phyloP scores from a whole-genome alignment of 2,113 vertebrate species.

The Corynorhinus townsendii region DNA sequence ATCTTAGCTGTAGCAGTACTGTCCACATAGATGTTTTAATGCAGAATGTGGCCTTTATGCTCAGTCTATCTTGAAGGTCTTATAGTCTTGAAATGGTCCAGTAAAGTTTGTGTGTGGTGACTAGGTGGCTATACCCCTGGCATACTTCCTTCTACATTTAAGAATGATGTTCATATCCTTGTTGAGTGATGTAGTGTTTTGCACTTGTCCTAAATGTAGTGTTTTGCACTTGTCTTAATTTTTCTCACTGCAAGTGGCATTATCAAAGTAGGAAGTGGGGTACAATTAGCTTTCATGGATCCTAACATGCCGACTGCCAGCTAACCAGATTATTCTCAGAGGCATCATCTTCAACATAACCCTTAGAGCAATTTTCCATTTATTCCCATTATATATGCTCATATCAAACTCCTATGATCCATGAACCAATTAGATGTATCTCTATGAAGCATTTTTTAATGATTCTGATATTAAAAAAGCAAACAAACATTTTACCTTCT shows the following conservation, averaged over 20 bases:
- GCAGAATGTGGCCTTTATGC: neutral
- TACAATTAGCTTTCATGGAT: neutral
- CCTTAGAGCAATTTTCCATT: neutral
- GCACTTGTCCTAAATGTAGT: neutral
- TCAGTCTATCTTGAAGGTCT: neutral
- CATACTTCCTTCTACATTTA: neutral
- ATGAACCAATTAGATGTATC: neutral
- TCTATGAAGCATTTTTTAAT: neutral
- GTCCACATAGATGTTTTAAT: neutral
- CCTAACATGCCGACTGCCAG: neutral
- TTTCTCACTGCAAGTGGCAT: neutral
- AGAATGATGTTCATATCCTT: neutral
- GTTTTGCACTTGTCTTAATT: neutral
- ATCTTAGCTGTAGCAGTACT: neutral
- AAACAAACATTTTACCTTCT: neutral
- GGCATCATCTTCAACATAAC: neutral
- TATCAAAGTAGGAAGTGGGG: neutral
- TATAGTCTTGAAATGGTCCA: neutral
- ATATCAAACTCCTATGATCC: neutral
- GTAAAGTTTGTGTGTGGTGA: neutral
- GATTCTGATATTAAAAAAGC: neutral
- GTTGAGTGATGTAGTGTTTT: neutral
- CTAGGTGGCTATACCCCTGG: neutral
- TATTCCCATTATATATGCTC: neutral
- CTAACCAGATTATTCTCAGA: neutral